Base-by-base conservation (phyloP, 2,113 vertebrate species). In the Ranitomeya imitator region DNA sequence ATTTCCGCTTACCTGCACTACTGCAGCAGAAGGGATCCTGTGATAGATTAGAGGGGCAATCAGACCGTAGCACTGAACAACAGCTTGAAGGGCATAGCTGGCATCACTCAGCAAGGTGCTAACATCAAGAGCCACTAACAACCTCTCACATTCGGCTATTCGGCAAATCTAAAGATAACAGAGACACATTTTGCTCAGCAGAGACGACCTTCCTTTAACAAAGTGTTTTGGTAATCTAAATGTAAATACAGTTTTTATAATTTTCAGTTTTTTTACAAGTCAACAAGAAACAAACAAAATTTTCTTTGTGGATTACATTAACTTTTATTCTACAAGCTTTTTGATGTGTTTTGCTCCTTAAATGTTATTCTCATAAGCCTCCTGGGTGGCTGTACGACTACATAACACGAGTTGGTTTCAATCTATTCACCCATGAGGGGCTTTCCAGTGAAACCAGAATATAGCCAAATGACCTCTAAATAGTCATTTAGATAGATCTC, bases 31-130 rank as follows among this genome's bases (percentile, higher is more conserved):
- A 82, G 92, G 89, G 85, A 99, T 95, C 91, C 95, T 96, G 94
- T 98, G 95, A 91, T 96, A 99, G 90, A 99, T 96, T 76, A 99
- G 88, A 18, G 98, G 98, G 76, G 94, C 93, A 23, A 99, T 94
- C 69, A 99, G 96, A 23, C 96, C 95, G 0, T 99, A 99, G 91
- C 97, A 99, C 23, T 92, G 94, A 73, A 96, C 95, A 89, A 96
- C 95, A 90, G 96, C 95, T 91, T 99, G 97, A 88, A 99, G 91
- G 19, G 93, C 90, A 19, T 94, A 94, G 83, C 85, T 93, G n/a
- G 91, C 89, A 87, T 99, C 94, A 74, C 96, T 97, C 78, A 99
- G 91, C 93, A 95, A 95, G 91, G 91, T 94, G 67, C 96, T 96
- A 83, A 99, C 91, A 87, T 99, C 97, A 91, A 97, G 89, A 12